Percentiles rank a stretch among this genome's conserved stretches.
These are phyloP conservation scores for Ciconia boyciana DNA, from an alignment of 2,113 vertebrate species.

Conservation along the genomic window DNA sequence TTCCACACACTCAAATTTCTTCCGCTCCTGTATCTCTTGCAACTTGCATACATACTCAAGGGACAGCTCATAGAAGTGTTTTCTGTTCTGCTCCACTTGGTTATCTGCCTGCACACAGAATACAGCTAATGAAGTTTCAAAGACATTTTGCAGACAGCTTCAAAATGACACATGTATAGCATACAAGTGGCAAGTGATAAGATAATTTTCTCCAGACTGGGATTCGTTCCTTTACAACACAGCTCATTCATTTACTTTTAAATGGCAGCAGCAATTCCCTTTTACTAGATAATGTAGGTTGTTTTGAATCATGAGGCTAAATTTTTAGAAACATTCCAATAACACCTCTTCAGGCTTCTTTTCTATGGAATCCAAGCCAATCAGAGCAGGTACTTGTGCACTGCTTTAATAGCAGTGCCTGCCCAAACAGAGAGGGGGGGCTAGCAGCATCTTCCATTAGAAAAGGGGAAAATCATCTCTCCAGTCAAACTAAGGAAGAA, in stretches of 20 bases:
- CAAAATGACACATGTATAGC: neutral
- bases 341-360: neutral
- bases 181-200: neutral
- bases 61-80: slow-evolving; percentile 93
- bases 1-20: slow-evolving; percentile 98
- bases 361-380: neutral
- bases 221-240: neutral
- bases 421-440: neutral
- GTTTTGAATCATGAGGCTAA: neutral
- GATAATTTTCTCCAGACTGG: neutral
- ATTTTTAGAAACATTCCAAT: neutral
- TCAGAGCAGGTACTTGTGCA: neutral
- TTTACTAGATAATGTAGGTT: neutral
- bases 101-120: slow-evolving; percentile 81
- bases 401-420: neutral
- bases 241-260: neutral
- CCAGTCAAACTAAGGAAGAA: neutral
- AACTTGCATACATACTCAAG: slow-evolving; percentile 94
- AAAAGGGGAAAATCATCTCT: neutral
- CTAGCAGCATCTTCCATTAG: neutral
- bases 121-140: neutral
- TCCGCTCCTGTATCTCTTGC: slow-evolving; percentile 97
- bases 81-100: slow-evolving; percentile 88
- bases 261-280: neutral
- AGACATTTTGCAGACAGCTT: neutral